phyloP scores from a whole-genome alignment of 2,888 invertebrate genomes.

The Ethmia dodecea region DNA sequence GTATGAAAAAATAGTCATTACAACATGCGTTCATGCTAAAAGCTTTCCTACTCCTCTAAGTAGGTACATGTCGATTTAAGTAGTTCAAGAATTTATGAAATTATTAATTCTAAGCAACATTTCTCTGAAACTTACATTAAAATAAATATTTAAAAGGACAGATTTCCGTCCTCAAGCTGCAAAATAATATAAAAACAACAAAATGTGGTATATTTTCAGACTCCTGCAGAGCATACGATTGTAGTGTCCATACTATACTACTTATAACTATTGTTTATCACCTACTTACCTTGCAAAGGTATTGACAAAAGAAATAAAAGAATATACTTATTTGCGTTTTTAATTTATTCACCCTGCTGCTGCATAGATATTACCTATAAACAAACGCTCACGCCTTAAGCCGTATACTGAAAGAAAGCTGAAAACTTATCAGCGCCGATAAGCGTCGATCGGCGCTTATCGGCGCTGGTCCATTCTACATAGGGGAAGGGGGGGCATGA shows the following conservation, averaged over 20 bases:
- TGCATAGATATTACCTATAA: no score
- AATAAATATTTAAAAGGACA: slow-evolving; percentile 45
- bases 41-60: slow-evolving; percentile 60
- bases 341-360: no score
- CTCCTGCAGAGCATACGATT: slow-evolving; percentile 22
- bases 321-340: no score
- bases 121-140: slow-evolving; percentile 52
- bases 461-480: no score
- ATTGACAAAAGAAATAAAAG: slow-evolving; percentile 49
- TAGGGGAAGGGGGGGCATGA: no score
- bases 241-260: slow-evolving; percentile 61
- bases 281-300: slow-evolving; percentile 68
- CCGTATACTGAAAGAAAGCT: no score
- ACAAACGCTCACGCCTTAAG: no score
- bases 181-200: slow-evolving; percentile 6
- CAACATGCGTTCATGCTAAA: slow-evolving; percentile 63
- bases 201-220: slow-evolving; percentile 10
- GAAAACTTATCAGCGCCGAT: no score
- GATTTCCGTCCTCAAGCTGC: slow-evolving; percentile 64
- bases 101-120: slow-evolving; percentile 63
- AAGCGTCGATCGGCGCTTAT: no score
- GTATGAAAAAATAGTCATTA: slow-evolving; percentile 19
- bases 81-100: slow-evolving; percentile 66
- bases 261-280: slow-evolving; percentile 54
- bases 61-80: slow-evolving; percentile 58